phyloP scores from a whole-genome alignment of 2,888 invertebrate species.

The Sphaeridia pumilis region DNA sequence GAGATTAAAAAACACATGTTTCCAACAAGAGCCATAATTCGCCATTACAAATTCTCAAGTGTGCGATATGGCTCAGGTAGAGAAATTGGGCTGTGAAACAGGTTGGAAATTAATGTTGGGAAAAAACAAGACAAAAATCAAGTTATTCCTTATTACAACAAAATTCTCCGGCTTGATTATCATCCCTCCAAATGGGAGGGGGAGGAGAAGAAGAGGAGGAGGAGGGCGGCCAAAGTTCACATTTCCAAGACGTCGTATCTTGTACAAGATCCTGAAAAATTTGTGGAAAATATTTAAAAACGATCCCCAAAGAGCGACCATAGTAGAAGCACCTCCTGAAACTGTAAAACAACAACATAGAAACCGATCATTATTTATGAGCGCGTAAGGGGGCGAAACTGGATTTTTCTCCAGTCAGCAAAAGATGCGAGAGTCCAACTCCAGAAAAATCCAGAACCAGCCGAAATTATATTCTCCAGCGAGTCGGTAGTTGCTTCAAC shows the following conservation, averaged over 20 bases:
- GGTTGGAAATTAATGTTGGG: not conserved
- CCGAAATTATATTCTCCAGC: no score
- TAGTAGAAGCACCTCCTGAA: no score
- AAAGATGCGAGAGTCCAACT: no score
- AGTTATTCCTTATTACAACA: conserved; percentile 2
- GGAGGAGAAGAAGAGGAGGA: conserved; percentile 1
- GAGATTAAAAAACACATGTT: no score
- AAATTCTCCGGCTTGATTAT: not conserved
- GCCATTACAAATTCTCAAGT: no score
- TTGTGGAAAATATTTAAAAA: not conserved
- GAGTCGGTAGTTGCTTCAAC: no score
- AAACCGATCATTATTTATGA: conserved; percentile 34
- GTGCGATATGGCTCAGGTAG: not conserved
- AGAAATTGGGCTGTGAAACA: not conserved
- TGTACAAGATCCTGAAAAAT: not conserved
- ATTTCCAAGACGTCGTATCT: no score
- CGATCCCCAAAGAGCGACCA: no score
- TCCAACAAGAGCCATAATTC: no score
- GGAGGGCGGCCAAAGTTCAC: no score
- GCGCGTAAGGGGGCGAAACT: conserved; percentile 34
- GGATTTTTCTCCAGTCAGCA: conserved; percentile 24
- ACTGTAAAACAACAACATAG: no score
- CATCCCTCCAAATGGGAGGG: not conserved
- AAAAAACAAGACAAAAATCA: not conserved
- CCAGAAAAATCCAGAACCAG: no score